Evolutionary conservation across 2,888 invertebrate species (phyloP).

Genomic region (Diaperis boleti): DNA sequence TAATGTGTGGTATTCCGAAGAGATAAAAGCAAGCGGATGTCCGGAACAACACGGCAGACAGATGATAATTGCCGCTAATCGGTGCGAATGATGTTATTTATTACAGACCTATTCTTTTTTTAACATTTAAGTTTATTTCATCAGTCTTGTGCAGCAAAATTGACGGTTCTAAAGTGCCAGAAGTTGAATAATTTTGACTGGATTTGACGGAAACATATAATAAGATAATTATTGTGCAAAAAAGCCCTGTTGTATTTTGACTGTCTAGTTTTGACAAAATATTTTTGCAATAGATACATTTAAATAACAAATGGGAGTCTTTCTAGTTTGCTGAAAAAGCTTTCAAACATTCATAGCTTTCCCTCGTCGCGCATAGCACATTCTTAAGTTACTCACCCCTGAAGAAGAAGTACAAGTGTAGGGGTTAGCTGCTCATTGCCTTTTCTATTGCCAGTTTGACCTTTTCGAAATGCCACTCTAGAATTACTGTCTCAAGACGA

Average conservation of each 20-base stretch:
- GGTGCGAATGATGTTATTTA: conserved; percentile 30
- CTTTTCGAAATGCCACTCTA: conserved; percentile 58
- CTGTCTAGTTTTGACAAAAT: too few species aligned
- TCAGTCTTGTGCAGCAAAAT: too few species aligned
- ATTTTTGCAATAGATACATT: too few species aligned
- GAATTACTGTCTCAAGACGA: conserved; percentile 51
- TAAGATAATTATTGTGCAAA: too few species aligned
- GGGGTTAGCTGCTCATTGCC: conserved; percentile 61
- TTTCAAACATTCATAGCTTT: not conserved
- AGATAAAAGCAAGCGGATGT: conserved; percentile 36
- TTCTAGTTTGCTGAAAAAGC: not conserved
- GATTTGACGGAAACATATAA: too few species aligned
- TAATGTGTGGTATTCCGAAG: conserved; percentile 25
- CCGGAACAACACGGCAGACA: conserved; percentile 39
- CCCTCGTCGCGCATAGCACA: not conserved
- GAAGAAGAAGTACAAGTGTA: conserved; percentile 61
- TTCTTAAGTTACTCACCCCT: conserved; percentile 56
- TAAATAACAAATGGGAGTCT: not conserved
- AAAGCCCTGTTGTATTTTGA: too few species aligned
- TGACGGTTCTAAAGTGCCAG: too few species aligned
- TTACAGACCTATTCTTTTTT: not conserved
- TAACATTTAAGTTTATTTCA: too few species aligned
- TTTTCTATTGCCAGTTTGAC: conserved; percentile 56
- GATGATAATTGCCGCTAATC: conserved; percentile 42
- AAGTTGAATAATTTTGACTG: too few species aligned